phyloP scores from a whole-genome alignment of 2,888 invertebrate species.

The Parnassius mnemosyne region DNA sequence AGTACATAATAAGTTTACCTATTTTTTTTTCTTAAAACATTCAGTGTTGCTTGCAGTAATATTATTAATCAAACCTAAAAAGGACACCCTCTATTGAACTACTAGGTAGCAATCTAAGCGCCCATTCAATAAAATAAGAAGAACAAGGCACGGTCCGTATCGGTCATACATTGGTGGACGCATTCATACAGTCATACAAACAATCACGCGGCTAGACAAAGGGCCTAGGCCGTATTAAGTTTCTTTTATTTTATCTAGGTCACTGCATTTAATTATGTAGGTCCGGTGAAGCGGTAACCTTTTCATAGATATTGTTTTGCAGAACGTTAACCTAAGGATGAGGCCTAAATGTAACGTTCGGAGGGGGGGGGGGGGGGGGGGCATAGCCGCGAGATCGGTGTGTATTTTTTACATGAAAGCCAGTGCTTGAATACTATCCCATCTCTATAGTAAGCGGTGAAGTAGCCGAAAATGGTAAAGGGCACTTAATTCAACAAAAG shows the following conservation, averaged over 20 bases:
- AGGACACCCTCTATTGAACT: slow-evolving; percentile 39
- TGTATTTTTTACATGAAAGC: too few species aligned
- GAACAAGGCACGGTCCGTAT: slow-evolving; percentile 54
- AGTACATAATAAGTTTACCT: too few species aligned
- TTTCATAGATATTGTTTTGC: slow-evolving; percentile 6
- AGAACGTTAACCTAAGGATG: too few species aligned
- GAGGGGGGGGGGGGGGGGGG: too few species aligned
- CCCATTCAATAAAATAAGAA: slow-evolving; percentile 63
- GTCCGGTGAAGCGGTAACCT: slow-evolving; percentile 11
- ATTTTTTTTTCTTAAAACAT: too few species aligned
- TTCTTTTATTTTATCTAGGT: slow-evolving; percentile 32
- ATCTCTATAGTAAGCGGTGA: too few species aligned
- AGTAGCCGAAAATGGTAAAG: too few species aligned
- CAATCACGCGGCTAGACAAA: slow-evolving; percentile 34
- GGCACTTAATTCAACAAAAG: too few species aligned
- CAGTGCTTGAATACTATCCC: too few species aligned
- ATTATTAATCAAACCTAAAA: neutral
- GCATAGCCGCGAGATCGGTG: too few species aligned
- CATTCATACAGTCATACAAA: slow-evolving; percentile 45
- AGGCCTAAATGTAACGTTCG: too few species aligned
- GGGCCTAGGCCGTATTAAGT: slow-evolving; percentile 31
- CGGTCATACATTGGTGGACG: slow-evolving; percentile 59
- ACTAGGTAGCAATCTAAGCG: slow-evolving; percentile 47
- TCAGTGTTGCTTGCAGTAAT: too few species aligned
- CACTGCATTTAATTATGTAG: slow-evolving; percentile 21